phyloP scores from a whole-genome alignment of 2,888 invertebrate genomes.

The Exephanes ischioxanthus region DNA sequence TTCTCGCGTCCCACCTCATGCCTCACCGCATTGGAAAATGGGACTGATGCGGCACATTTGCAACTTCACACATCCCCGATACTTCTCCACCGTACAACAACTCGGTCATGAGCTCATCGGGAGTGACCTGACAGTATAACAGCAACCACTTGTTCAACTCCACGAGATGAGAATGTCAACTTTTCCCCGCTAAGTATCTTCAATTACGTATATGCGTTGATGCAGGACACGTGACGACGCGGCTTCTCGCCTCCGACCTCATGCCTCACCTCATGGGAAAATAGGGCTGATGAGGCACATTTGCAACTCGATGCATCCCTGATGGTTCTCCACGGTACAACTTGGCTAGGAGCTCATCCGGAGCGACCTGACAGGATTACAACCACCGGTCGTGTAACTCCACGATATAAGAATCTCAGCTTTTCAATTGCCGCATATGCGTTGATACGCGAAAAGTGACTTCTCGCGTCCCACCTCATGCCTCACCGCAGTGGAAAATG shows the following conservation, averaged over 20 bases:
- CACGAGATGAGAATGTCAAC: not conserved
- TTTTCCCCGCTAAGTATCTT: not conserved
- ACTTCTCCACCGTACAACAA: not conserved
- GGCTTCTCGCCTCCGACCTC: not conserved
- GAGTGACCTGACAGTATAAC: not conserved
- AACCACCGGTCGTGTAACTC: not conserved
- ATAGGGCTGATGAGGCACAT: slow-evolving; percentile 19
- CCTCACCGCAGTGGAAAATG: not conserved
- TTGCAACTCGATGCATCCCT: not conserved
- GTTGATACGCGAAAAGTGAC: not conserved
- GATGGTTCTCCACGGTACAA: not conserved
- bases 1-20: slow-evolving; percentile 3
- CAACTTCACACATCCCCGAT: not conserved
- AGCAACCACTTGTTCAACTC: not conserved
- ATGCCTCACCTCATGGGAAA: not conserved
- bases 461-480: slow-evolving; percentile 3
- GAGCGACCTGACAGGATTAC: not conserved
- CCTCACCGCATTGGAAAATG: not conserved
- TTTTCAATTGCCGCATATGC: no score
- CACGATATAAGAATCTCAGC: not conserved
- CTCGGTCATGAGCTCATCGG: no score
- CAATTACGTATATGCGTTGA: no score
- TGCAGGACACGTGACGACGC: not conserved
- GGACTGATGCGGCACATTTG: slow-evolving; percentile 12
- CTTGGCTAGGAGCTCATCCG: not conserved